These are phyloP conservation scores for Lamprotornis superbus DNA, from an alignment of 2,113 vertebrate genomes.

Conservation along the genomic window DNA sequence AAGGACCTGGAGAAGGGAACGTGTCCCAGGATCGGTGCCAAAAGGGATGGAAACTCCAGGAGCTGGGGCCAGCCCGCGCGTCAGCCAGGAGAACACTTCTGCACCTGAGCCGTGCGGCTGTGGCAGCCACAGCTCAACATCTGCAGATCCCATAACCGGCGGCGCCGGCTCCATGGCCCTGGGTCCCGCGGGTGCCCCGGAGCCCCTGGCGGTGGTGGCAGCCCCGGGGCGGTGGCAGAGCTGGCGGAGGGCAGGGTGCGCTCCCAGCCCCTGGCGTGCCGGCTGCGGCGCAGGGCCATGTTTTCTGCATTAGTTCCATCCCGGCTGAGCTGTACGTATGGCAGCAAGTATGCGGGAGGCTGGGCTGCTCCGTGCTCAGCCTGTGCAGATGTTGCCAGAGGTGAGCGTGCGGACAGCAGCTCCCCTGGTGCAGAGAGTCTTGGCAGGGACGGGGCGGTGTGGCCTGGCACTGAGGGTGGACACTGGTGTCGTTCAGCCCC, in stretches of 20 bases:
- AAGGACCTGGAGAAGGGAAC: not conserved
- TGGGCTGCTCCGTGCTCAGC: not conserved
- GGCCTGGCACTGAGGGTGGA: not conserved
- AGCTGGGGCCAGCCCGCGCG: not conserved
- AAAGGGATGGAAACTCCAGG: constrained; percentile 2
- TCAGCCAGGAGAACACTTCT: not conserved
- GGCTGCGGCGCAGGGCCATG: not conserved
- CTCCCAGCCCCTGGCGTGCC: not conserved
- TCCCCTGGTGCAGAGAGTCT: not conserved
- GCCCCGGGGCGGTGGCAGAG: rapidly evolving
- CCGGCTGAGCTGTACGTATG: not conserved
- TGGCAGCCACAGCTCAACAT: not conserved
- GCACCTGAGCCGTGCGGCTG: not conserved
- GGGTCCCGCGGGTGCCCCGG: not conserved
- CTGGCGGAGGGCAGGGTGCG: not conserved
- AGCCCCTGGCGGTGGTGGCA: not conserved
- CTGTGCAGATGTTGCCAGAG: constrained; percentile 15
- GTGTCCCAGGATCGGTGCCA: not conserved
- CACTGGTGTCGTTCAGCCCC: not conserved
- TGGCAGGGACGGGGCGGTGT: rapidly evolving
- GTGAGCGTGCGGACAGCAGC: not conserved
- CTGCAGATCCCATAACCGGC: not conserved
- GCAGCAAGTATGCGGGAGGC: constrained; percentile 7
- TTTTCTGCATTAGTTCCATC: constrained; percentile 58
- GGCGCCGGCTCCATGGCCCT: rapidly evolving